Percentiles rank a stretch among this genome's conserved stretches.
Conservation (phyloP, 2,797 vertebrate species). For the Rhadinocentrus ornatus region DNA sequence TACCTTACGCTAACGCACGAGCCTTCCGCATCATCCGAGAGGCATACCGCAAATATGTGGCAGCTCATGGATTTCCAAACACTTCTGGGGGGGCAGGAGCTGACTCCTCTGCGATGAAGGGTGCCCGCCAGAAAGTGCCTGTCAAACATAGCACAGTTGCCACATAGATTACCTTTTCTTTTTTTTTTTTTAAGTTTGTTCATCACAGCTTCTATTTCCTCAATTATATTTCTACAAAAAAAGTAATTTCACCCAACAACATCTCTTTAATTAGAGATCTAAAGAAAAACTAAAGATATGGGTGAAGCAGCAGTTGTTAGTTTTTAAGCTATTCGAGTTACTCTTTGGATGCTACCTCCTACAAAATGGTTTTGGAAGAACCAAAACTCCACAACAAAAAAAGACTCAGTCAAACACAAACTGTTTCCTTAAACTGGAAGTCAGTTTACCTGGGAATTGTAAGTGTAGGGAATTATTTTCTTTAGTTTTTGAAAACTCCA, state of each 20-base stretch:
- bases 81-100: constrained; percentile 74
- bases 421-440: no score
- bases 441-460: no score
- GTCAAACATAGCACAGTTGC: constrained; percentile 85
- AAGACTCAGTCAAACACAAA: neutral
- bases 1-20: constrained; percentile 90
- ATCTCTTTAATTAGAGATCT: neutral
- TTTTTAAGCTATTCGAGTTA: no score
- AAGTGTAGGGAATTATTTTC: neutral
- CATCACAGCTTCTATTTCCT: neutral
- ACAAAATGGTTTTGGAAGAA: no score
- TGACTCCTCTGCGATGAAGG: constrained; percentile 74
- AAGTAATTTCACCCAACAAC: neutral
- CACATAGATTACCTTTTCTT: constrained; percentile 49
- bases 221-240: neutral
- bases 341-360: neutral
- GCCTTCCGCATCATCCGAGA: constrained; percentile 96
- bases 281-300: neutral
- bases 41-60: constrained; percentile 94
- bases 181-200: neutral
- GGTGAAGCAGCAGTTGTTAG: neutral
- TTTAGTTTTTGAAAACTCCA: neutral
- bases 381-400: neutral
- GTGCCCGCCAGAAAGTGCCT: constrained; percentile 87
- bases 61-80: constrained; percentile 91